Evolutionary conservation across 2,113 vertebrate genomes (phyloP).

Genomic region (Eurystomus gularis): DNA sequence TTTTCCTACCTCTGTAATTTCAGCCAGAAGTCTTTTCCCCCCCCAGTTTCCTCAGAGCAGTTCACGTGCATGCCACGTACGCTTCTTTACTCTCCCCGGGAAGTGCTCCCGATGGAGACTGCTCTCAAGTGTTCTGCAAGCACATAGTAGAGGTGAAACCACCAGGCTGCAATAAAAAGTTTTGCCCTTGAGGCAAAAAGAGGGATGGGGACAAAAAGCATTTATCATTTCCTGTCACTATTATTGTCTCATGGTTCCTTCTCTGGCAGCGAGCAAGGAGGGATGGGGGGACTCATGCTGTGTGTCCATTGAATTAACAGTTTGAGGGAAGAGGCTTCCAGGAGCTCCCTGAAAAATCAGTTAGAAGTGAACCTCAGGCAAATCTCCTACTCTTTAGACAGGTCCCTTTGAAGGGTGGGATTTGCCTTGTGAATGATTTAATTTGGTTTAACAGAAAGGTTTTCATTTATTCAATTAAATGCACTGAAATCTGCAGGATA

Average conservation of each 20-base stretch:
- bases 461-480: not conserved
- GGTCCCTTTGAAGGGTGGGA: not conserved
- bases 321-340: conserved; percentile 23
- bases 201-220: conserved; percentile 43
- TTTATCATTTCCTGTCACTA: conserved; percentile 39
- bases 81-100: conserved; percentile 44
- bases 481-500: not conserved
- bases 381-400: not conserved
- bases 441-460: conserved; percentile 14
- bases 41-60: not conserved
- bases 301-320: conserved; percentile 24
- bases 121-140: conserved; percentile 26
- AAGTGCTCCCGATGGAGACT: conserved; percentile 9
- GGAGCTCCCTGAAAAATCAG: conserved; percentile 34
- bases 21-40: not conserved
- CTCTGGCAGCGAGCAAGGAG: conserved; percentile 11
- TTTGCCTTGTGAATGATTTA: not conserved
- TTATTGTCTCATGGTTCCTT: conserved; percentile 39
- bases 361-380: conserved; percentile 4
- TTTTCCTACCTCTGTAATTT: not conserved
- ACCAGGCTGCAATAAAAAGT: conserved; percentile 41
- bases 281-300: conserved; percentile 27
- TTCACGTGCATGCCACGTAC: not conserved
- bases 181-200: conserved; percentile 47
- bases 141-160: conserved; percentile 49